Conservation (phyloP, 2,113 vertebrate species). For the Thamnophis sirtalis region DNA sequence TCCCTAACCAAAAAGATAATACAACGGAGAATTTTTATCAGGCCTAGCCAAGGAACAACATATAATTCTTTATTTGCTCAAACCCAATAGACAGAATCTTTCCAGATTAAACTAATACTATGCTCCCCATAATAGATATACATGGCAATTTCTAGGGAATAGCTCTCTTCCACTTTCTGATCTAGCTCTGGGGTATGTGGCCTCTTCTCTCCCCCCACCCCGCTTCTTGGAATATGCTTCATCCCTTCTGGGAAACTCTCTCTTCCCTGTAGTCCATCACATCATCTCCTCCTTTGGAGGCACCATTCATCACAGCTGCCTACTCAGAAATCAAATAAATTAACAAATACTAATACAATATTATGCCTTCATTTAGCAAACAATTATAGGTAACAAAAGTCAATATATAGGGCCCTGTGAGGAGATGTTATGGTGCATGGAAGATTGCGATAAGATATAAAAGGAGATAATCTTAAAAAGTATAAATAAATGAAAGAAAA, state of each 20-base stretch:
- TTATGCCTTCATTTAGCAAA: not conserved
- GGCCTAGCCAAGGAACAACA: not conserved
- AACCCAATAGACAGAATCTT: not conserved
- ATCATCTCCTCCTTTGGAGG: not conserved
- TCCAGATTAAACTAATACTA: not conserved
- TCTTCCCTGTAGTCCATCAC: not conserved
- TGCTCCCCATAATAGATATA: not conserved
- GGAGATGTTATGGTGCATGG: not conserved
- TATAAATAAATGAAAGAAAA: not conserved
- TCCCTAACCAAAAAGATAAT: not conserved
- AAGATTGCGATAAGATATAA: not conserved
- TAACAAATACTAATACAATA: not conserved
- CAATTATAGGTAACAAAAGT: not conserved
- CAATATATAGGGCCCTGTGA: not conserved
- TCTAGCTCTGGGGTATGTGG: not conserved
- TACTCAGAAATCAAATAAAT: not conserved
- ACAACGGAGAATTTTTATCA: not conserved
- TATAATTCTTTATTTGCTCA: not conserved
- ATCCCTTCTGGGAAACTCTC: not conserved
- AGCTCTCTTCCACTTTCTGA: not conserved
- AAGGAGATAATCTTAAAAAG: not conserved
- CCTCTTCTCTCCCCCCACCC: not conserved
- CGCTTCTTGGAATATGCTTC: not conserved
- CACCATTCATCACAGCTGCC: not conserved
- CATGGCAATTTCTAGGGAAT: not conserved